Evolutionary conservation across 1,140 invertebrate species (phyloP).

Genomic region (Lycorma delicatula): DNA sequence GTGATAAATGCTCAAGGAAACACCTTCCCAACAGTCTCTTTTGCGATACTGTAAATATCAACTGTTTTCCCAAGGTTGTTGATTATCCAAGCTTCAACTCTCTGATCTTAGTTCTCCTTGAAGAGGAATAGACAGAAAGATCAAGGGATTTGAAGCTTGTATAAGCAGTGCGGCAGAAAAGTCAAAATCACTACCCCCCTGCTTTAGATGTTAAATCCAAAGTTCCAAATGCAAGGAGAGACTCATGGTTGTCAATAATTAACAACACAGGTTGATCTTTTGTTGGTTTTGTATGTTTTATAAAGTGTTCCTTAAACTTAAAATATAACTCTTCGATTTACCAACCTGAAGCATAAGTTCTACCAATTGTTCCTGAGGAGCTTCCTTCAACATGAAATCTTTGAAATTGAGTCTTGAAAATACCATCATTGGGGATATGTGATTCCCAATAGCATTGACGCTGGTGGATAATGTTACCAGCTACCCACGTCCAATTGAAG

Average conservation of each 20-base stretch:
- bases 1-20: slow-evolving; percentile 13
- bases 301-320: slow-evolving; percentile 11
- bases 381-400: slow-evolving; percentile 10
- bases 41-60: slow-evolving; percentile 7
- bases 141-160: slow-evolving; percentile 8
- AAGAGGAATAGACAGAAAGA: slow-evolving; percentile 8
- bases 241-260: no score
- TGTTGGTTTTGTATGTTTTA: background rate
- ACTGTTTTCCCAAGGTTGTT: slow-evolving; percentile 12
- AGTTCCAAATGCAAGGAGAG: background rate
- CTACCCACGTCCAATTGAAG: no score
- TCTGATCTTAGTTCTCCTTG: slow-evolving; percentile 10
- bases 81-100: slow-evolving; percentile 4
- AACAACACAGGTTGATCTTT: no score
- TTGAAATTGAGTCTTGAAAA: slow-evolving; percentile 14
- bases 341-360: slow-evolving; percentile 9
- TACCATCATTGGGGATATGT: background rate
- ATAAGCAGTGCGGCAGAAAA: background rate
- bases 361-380: slow-evolving; percentile 14
- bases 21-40: slow-evolving; percentile 7
- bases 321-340: slow-evolving; percentile 13
- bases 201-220: background rate
- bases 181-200: background rate
- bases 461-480: background rate
- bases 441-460: background rate